These are phyloP conservation scores for Colostygia pectinataria DNA, from an alignment of 2,888 invertebrate species.

Conservation along the genomic window DNA sequence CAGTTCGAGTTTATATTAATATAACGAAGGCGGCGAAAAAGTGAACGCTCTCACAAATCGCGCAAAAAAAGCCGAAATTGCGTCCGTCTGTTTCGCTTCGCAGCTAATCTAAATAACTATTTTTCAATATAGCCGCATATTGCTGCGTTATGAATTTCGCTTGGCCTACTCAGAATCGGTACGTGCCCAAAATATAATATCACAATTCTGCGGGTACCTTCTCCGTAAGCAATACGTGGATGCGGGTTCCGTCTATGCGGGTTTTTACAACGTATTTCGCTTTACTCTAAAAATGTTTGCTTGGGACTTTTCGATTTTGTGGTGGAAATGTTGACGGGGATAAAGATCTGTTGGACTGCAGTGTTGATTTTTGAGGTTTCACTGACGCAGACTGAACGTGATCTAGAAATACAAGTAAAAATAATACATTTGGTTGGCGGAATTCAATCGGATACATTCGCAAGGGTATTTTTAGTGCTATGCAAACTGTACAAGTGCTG, in stretches of 20 bases:
- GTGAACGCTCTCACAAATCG: constrained; percentile 6
- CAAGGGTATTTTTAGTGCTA: neutral
- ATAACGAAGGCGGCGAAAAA: constrained; percentile 1
- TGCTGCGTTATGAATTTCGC: constrained; percentile 69
- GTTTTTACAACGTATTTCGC: constrained; percentile 18
- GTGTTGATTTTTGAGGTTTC: neutral
- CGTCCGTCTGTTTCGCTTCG: constrained; percentile 41
- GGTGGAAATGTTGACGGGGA: constrained; percentile 19
- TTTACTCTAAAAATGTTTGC: constrained; percentile 23
- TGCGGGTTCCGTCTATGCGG: constrained; percentile 13
- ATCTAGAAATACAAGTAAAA: neutral
- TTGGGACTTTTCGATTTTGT: constrained; percentile 21
- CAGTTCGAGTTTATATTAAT: neutral
- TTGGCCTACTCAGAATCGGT: constrained; percentile 48
- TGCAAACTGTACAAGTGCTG: too few species aligned
- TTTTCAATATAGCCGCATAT: constrained; percentile 74
- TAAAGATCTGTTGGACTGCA: constrained; percentile 14
- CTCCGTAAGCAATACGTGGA: constrained; percentile 31
- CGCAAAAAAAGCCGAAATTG: constrained; percentile 30
- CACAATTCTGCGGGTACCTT: constrained; percentile 32
- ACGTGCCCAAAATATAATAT: constrained; percentile 70
- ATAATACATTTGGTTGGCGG: neutral
- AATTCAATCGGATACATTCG: too few species aligned
- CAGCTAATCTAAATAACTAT: constrained; percentile 71
- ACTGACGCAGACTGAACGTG: neutral